Conservation (phyloP, 2,797 vertebrate genomes). For the Forpus xanthops region DNA sequence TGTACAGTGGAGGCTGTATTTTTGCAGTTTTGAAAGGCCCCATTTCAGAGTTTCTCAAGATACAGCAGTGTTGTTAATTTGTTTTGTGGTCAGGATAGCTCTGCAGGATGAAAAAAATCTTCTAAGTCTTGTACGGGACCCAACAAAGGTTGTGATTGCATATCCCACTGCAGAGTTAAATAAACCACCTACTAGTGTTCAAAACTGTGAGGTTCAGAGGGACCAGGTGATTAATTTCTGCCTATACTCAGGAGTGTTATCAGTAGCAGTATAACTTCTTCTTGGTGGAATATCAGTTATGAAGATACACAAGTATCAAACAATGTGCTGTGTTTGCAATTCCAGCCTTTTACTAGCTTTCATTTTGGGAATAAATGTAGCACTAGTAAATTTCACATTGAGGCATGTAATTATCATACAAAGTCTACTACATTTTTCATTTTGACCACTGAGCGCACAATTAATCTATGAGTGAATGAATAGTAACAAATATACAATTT, state of each 20-base stretch:
- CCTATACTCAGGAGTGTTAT: background rate
- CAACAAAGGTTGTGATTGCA: background rate
- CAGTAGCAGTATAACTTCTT: background rate
- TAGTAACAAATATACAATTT: background rate
- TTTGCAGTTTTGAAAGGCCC: background rate
- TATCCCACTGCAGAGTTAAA: background rate
- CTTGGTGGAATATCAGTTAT: background rate
- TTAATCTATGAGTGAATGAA: background rate
- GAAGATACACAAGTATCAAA: background rate
- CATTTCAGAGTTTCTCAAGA: background rate
- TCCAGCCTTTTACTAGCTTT: background rate
- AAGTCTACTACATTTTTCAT: background rate
- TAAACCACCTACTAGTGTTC: background rate
- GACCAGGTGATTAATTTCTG: background rate
- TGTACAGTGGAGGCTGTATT: background rate
- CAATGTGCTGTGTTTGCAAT: background rate
- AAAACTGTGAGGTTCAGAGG: background rate
- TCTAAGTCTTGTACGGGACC: background rate
- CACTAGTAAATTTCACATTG: background rate
- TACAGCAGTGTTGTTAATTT: background rate
- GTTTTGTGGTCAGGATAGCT: background rate
- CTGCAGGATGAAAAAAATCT: background rate
- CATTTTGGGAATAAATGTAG: background rate
- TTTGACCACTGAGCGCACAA: background rate
- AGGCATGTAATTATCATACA: background rate